Percentiles rank a stretch among this genome's conserved stretches.
These are phyloP conservation scores for Temnothorax longispinosus DNA, from an alignment of 1,140 invertebrate genomes.

Conservation along the genomic window DNA sequence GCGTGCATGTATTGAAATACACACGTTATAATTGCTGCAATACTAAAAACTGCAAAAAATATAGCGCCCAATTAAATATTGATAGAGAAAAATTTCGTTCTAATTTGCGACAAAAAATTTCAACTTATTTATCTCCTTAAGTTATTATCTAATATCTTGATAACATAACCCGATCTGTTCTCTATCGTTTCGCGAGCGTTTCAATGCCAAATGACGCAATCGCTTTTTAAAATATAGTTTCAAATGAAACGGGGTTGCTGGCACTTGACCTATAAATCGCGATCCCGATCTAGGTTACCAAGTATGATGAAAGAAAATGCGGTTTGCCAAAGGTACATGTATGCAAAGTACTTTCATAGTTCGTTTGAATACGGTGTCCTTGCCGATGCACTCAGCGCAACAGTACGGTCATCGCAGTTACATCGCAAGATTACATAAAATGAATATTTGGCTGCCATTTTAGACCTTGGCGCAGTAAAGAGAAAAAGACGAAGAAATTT, in stretches of 20 bases:
- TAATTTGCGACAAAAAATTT: neutral
- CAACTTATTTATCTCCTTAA: neutral
- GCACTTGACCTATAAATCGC: constrained; percentile 1
- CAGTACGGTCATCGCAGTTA: constrained; percentile 70
- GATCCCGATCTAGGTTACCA: constrained; percentile 15
- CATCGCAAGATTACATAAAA: constrained; percentile 77
- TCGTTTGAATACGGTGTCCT: constrained; percentile 7
- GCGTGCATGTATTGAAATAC: neutral
- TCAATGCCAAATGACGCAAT: constrained; percentile 35
- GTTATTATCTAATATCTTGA: neutral
- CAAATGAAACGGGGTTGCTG: neutral
- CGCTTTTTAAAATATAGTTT: constrained; percentile 25
- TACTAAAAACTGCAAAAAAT: neutral
- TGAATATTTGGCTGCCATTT: constrained; percentile 74
- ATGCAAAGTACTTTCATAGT: constrained; percentile 3
- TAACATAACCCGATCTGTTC: neutral
- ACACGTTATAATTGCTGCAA: neutral
- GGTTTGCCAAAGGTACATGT: constrained; percentile 21
- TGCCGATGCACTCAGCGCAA: constrained; percentile 11
- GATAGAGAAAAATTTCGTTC: neutral
- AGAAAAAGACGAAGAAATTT: neutral
- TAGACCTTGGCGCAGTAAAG: constrained; percentile 60
- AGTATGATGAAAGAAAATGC: constrained; percentile 28
- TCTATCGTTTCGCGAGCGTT: neutral
- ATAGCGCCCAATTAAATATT: neutral